Base-by-base conservation (phyloP, 2,113 vertebrate genomes). In the Nothoprocta pentlandii region DNA sequence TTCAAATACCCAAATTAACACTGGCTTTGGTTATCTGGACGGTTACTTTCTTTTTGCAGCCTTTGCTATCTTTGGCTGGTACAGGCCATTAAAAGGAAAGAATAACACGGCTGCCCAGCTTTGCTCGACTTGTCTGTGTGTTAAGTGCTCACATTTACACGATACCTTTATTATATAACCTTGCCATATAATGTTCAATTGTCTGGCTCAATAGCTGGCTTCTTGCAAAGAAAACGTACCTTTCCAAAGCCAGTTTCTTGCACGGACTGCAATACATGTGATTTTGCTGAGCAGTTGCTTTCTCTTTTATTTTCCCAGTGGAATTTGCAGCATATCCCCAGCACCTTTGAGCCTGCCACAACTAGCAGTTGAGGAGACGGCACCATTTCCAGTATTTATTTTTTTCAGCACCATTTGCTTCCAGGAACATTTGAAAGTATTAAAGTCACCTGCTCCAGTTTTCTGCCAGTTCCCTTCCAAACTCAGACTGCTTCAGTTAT, bases 341-440 rank as follows among this genome's bases (percentile, higher is more conserved):
- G 6, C 44, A 95, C 63, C 46, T 90, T 80, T 0, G 0, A 71
- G 17, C 10, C 71, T 92, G 76, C 71, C 56, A 74, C 90, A 77
- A 49, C 14, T 2, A 93, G 46, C n/a, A 51, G n/a, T 32, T 51
- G 76, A 83, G 82, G 78, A 85, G 71, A 86, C 1, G 5, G 54
- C 62, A 86, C 28, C 47, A 44, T 90, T 95, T 94, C 78, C 87
- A 94, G 16, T 16, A 34, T 68, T 78, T 3, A 16, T 69, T 81
- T 74, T 75, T 91, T 94, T 85, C 51, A 87, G 16, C 25, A 68
- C 28, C 0, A 0, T 34, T 94, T 71, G 28, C 46, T 94, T 95
- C 93, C 96, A 97, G 93, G 93, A 96, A 96, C 76, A 90, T 94
- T 83, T 92, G 61, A 91, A 93, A 91, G 21, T 34, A 85, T 62